phyloP scores from a whole-genome alignment of 2,113 vertebrate genomes.

The Pycnonotus jocosus region DNA sequence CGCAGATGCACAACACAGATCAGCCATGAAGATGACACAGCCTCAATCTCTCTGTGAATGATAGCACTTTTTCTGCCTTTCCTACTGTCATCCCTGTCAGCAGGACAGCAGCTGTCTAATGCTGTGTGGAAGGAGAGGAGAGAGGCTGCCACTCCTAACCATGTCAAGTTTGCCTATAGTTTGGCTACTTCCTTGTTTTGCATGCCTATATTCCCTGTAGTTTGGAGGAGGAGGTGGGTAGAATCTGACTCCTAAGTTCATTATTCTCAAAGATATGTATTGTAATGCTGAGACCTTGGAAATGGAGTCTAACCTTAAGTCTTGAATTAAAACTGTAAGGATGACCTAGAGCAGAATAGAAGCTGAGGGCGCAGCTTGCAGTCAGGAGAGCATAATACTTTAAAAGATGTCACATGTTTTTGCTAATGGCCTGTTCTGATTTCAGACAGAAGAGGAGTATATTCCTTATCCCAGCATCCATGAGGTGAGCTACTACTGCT shows the following conservation, averaged over 20 bases:
- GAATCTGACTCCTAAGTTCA: not conserved
- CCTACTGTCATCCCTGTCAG: not conserved
- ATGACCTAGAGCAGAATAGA: not conserved
- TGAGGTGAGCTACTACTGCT: conserved; percentile 46
- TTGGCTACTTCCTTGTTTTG: not conserved
- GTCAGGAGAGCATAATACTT: not conserved
- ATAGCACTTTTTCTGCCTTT: not conserved
- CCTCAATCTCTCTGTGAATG: not conserved
- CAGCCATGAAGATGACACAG: not conserved
- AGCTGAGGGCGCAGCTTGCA: not conserved
- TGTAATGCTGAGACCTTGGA: not conserved
- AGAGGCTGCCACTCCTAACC: not conserved
- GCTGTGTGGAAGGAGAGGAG: not conserved
- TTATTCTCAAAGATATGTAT: not conserved
- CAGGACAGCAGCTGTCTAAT: not conserved
- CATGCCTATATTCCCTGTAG: not conserved
- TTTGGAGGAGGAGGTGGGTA: not conserved
- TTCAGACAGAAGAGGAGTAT: conserved; percentile 67
- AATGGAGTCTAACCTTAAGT: not conserved
- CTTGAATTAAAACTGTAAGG: not conserved
- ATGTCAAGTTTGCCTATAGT: not conserved
- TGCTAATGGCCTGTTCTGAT: conserved; percentile 12
- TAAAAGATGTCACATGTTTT: not conserved
- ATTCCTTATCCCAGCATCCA: conserved; percentile 70
- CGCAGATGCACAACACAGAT: not conserved